These are phyloP conservation scores for Mus pahari DNA, from an alignment of 2,113 vertebrate species.

Conservation along the genomic window DNA sequence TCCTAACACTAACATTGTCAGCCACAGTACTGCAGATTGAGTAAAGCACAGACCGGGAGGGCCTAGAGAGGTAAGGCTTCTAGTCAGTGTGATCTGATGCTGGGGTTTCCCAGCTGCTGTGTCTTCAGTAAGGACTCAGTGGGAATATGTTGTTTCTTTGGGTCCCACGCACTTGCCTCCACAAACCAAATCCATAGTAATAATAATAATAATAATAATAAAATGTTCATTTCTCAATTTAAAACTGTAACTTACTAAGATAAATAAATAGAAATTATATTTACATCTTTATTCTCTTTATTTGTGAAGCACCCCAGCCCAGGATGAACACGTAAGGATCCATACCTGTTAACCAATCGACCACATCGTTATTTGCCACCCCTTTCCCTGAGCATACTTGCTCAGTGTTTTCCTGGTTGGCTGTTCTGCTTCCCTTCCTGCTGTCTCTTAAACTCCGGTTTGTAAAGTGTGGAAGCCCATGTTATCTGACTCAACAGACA, in stretches of 20 bases:
- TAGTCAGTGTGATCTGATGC: not conserved
- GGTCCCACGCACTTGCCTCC: not conserved
- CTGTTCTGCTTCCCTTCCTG: constrained; percentile 69
- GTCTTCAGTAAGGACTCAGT: not conserved
- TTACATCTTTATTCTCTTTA: constrained; percentile 35
- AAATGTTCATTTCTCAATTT: constrained; percentile 25
- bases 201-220: too few species aligned
- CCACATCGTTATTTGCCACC: constrained; percentile 28
- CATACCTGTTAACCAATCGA: constrained; percentile 69
- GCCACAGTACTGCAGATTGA: not conserved
- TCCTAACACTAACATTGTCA: not conserved
- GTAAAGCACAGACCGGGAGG: not conserved
- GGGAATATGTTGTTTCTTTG: not conserved
- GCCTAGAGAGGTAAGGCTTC: not conserved
- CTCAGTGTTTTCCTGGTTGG: constrained; percentile 71
- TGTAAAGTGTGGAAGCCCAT: constrained; percentile 55
- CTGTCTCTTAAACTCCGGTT: constrained; percentile 61
- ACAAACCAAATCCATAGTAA: not conserved
- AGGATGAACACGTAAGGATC: not conserved
- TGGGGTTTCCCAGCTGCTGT: not conserved
- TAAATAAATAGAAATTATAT: too few species aligned
- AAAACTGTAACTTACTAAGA: not conserved
- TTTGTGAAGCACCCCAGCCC: not conserved
- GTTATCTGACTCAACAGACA: constrained; percentile 64
- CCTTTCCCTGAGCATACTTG: constrained; percentile 63